phyloP scores from a whole-genome alignment of 2,113 vertebrate species.

The Potamarius usumacintae region DNA sequence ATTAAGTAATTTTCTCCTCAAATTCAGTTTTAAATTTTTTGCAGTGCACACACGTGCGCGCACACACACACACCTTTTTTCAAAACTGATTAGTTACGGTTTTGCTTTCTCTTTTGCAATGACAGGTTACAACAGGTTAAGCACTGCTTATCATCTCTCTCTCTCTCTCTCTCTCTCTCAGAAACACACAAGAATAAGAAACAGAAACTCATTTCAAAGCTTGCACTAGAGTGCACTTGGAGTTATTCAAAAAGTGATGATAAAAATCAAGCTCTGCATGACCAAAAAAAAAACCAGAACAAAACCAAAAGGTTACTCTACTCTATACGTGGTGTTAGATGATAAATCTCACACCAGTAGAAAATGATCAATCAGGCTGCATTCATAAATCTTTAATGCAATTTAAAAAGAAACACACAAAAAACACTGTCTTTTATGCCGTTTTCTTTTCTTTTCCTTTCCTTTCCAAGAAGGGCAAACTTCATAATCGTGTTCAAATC shows the following conservation, averaged over 20 bases:
- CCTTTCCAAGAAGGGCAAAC: neutral
- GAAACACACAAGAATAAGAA: neutral
- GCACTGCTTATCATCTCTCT: neutral
- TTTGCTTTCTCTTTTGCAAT: neutral
- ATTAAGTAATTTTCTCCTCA: too few relatives aligned
- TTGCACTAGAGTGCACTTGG: neutral
- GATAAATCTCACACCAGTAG: neutral
- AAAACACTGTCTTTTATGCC: too few relatives aligned
- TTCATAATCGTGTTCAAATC: neutral
- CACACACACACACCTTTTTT: neutral
- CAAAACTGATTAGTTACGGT: neutral
- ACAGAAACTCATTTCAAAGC: neutral
- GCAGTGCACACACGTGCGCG: too few relatives aligned
- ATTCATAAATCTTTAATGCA: neutral
- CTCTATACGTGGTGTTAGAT: neutral
- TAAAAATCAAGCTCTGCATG: neutral
- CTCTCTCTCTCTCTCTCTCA: neutral
- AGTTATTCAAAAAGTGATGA: neutral
- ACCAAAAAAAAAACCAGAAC: neutral
- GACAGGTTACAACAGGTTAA: slow-evolving; percentile 1
- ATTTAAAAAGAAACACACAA: neutral
- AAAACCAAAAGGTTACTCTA: neutral
- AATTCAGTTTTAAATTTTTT: too few relatives aligned
- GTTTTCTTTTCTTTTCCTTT: neutral
- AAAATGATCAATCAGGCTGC: neutral